Evolutionary conservation across 1,140 invertebrate species (phyloP), one percentile per base, ranked within the genome.

Genomic region (Philotrypesis tridentata): DNA sequence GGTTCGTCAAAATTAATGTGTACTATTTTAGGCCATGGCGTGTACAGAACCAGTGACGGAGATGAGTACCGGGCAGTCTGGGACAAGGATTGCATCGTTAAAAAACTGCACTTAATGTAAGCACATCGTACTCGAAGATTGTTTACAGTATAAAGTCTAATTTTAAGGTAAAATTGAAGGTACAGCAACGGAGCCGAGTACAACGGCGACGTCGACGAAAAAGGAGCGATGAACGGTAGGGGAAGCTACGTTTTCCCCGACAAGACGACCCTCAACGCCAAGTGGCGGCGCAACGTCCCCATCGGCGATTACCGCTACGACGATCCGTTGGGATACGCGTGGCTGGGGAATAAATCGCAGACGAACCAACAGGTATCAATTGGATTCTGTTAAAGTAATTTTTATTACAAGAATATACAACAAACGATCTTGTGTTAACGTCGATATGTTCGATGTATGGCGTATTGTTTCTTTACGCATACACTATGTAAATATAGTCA

Each of bases 171-270:
- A 25, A 27, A 25, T 55, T 27, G 25, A 60, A 88, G 85, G 4
- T 87, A 87, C 37, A 82, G 85, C 27, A 87, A 88, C 29, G 77
- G 77, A 48, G 82, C 84, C 3, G 75, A 83, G 65, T 88, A 85
- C 60, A 82, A 74, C 21, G 87, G 87, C n/a, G 74, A 70, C 37
- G 14, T 87, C 8, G 70, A 85, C 21, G 25, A 65, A 0, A 48
- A 82, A 1, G 84, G 85, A 14, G 43, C 1, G 25, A 86, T 88
- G 83, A 67, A 9, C 43, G 86, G 85, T 25, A 23, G 12, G 40
- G 87, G 87, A 70, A 86, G 31, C 0, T 88, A 87, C 9, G 37
- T 70, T 29, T 88, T 88, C 80, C 84, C 86, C 0, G 86, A 88
- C 61, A 71, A 70, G 27, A 86, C 86, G 0, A 79, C 67, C 7